A percentile compares a stretch with the other conserved stretches of the same genome.
Evolutionary conservation across 2,797 vertebrate genomes (phyloP).

Genomic region (Muscicapa comitata): DNA sequence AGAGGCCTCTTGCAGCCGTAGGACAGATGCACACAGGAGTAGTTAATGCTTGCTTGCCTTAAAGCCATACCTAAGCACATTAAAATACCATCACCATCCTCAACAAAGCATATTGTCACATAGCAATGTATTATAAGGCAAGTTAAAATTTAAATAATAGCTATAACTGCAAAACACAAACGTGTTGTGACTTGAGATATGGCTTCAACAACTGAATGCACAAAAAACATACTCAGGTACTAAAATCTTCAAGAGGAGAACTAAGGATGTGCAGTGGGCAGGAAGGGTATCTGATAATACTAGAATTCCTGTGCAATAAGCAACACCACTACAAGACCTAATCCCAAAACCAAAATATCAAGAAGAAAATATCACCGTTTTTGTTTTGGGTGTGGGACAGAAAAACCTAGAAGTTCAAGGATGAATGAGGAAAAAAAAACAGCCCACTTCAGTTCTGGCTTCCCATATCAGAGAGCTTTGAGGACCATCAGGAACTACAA

Average conservation of each 20-base stretch:
- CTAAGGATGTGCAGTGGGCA: accelerated
- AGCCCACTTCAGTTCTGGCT: background rate
- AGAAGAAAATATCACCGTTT: background rate
- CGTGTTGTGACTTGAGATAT: background rate
- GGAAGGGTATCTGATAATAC: background rate
- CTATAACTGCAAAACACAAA: background rate
- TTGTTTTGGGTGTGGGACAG: accelerated
- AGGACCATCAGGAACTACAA: background rate
- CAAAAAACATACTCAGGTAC: background rate
- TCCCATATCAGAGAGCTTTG: background rate
- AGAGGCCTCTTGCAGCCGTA: background rate
- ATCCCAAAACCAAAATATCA: background rate
- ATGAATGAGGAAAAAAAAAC: background rate
- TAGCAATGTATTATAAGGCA: background rate
- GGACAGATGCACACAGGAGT: background rate
- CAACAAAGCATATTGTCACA: background rate
- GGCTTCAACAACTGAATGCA: background rate
- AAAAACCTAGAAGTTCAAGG: background rate
- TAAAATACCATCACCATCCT: background rate
- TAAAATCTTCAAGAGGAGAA: background rate
- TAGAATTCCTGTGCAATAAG: background rate
- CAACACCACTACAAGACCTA: background rate
- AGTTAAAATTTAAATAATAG: background rate
- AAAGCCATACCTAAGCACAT: background rate
- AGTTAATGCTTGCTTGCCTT: background rate